Evolutionary conservation across 1,140 invertebrate genomes (phyloP).

Genomic region (Proales similis): DNA sequence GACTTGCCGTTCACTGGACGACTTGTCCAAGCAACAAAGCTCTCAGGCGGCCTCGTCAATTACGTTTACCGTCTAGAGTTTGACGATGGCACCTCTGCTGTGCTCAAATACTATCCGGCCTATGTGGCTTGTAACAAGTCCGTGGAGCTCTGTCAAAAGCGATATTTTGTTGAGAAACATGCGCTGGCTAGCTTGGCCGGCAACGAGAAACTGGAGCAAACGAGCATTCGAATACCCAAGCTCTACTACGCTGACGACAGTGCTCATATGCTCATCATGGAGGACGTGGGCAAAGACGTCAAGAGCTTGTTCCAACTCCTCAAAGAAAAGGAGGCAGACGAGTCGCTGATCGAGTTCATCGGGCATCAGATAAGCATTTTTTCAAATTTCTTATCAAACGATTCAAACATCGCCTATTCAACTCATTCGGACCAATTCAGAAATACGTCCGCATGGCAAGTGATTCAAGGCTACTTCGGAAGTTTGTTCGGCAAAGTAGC

Average conservation of each 20-base stretch:
- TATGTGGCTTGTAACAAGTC: background rate
- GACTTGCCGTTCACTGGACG: background rate
- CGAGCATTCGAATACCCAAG: background rate
- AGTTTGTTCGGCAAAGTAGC: no score
- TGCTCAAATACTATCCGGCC: background rate
- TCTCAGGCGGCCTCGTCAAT: background rate
- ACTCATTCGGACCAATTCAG: no score
- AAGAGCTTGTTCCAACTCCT: background rate
- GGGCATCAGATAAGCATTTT: no score
- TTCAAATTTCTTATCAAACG: no score
- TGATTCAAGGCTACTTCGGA: no score
- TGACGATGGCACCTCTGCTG: background rate
- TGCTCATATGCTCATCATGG: background rate
- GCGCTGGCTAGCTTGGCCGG: background rate
- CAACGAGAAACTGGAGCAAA: background rate
- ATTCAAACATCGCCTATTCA: no score
- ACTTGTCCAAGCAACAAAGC: background rate
- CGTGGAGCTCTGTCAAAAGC: background rate
- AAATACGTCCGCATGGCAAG: no score
- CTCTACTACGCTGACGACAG: background rate
- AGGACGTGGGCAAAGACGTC: background rate
- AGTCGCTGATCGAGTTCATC: no score
- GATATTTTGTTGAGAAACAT: background rate
- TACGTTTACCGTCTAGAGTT: background rate
- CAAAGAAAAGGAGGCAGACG: background rate